phyloP scores from a whole-genome alignment of 2,113 vertebrate genomes.

The Brevimyrus niger region DNA sequence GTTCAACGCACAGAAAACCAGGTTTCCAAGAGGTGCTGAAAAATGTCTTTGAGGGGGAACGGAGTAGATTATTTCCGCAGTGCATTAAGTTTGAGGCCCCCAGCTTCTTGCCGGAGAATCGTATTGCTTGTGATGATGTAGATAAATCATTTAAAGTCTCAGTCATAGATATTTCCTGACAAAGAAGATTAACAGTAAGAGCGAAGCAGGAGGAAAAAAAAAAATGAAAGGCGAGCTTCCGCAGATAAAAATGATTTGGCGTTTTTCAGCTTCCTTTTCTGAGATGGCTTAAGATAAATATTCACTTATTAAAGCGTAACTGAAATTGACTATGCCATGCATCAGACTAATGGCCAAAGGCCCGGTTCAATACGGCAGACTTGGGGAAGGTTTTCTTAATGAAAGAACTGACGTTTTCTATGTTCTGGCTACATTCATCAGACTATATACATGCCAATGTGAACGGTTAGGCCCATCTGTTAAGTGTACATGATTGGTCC shows the following conservation, averaged over 20 bases:
- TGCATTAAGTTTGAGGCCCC: conserved; percentile 11
- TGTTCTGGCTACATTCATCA: conserved; percentile 88
- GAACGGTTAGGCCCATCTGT: conserved; percentile 80
- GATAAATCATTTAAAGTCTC: conserved; percentile 29
- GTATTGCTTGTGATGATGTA: conserved; percentile 24
- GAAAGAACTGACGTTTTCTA: conserved; percentile 94
- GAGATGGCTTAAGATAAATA: conserved; percentile 71
- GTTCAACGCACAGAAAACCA: neutral
- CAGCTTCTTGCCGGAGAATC: neutral
- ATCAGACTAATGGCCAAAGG: conserved; percentile 91
- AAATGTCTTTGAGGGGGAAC: conserved; percentile 12
- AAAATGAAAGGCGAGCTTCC: conserved; percentile 37
- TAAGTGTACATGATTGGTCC: conserved; percentile 72
- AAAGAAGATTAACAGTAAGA: conserved; percentile 35
- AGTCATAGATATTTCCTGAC: conserved; percentile 19
- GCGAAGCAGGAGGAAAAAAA: conserved; percentile 13
- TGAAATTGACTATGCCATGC: conserved; percentile 93
- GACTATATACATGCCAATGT: conserved; percentile 78
- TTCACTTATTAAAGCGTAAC: conserved; percentile 94
- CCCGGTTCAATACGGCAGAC: conserved; percentile 90
- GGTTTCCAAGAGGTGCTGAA: neutral
- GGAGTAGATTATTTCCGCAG: conserved; percentile 7
- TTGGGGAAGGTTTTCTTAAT: conserved; percentile 93
- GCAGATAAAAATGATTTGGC: conserved; percentile 65
- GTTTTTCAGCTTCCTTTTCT: conserved; percentile 37